Conservation (phyloP, 2,113 vertebrate species). For the Zosterops japonicus region DNA sequence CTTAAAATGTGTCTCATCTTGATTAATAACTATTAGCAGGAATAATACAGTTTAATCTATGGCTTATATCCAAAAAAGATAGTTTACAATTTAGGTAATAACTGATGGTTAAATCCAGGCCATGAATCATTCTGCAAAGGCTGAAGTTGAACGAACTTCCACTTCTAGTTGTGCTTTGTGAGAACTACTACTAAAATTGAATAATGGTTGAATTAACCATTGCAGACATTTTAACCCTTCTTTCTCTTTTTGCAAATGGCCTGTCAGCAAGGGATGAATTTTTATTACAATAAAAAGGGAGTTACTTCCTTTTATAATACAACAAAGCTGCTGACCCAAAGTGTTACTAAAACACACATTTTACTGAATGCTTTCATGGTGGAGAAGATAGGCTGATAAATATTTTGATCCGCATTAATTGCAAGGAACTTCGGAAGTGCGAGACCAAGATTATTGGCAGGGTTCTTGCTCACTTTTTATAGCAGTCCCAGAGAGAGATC, state of each 20-base stretch:
- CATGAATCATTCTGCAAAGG: neutral
- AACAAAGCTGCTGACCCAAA: neutral
- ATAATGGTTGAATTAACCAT: neutral
- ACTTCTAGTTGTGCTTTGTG: neutral
- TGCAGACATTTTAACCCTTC: neutral
- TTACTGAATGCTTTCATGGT: neutral
- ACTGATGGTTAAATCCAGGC: neutral
- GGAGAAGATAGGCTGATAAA: neutral
- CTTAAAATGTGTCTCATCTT: neutral
- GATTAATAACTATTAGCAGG: neutral
- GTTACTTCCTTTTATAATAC: neutral
- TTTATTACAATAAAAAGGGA: neutral
- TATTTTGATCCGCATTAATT: neutral
- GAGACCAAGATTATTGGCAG: fast-evolving
- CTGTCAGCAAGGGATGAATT: neutral
- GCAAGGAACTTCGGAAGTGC: neutral
- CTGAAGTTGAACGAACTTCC: neutral
- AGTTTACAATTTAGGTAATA: neutral
- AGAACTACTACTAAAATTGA: neutral
- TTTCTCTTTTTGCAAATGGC: neutral
- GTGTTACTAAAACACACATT: neutral
- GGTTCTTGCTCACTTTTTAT: neutral
- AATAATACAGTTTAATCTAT: neutral
- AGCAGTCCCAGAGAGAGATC: neutral
- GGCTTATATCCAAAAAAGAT: neutral